Base-by-base conservation (phyloP, 2,888 invertebrate species). In the Hanleya hanleyi region DNA sequence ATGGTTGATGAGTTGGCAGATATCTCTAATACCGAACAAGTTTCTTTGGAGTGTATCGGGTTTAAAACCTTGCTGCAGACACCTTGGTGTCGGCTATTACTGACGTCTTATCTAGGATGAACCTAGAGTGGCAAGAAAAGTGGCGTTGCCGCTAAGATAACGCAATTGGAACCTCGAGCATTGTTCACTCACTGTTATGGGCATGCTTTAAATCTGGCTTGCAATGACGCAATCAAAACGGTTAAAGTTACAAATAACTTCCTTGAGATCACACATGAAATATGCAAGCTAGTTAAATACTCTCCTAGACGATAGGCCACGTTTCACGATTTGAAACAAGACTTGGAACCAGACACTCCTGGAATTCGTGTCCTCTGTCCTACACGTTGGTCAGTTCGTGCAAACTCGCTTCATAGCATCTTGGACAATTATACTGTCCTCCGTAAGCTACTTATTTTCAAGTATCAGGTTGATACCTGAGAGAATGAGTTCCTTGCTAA, bases 121-220 rank as follows among this genome's bases (percentile, higher is more conserved):
- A n/a, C n/a, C n/a, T n/a, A n/a, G n/a, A n/a, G n/a, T n/a, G n/a
- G n/a, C n/a, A n/a, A n/a, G n/a, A n/a, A n/a, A n/a, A n/a, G n/a
- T n/a, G n/a, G n/a, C n/a, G n/a, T n/a, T n/a, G 41, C 47, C 22
- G 47, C 7, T 29, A 57, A 26, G 33, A 26, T 57, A 57, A 22
- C 15, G 33, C 15, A 57, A 18, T 57, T 57, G 64, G 66, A 69
- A 73, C 22, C 66, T 1, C 29, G 64, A 38, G 80, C 80, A 6
- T 33, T 78, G 9, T 73, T 75, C 47, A 75, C 73, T 4, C 79
- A 78, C 33, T 79, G 78, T 47, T 75, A 78, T 65, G 74, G 74
- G 0, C 77, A 80, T 71, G 66, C 73, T n/a, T 61, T 77, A n/a
- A 72, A 75, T 36, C 67, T 80, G n/a, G 75, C 76, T 22, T 64